A percentile compares a stretch with the other conserved stretches of the same genome.
phyloP scores from a whole-genome alignment of 2,888 invertebrate species.

The Patella depressa region DNA sequence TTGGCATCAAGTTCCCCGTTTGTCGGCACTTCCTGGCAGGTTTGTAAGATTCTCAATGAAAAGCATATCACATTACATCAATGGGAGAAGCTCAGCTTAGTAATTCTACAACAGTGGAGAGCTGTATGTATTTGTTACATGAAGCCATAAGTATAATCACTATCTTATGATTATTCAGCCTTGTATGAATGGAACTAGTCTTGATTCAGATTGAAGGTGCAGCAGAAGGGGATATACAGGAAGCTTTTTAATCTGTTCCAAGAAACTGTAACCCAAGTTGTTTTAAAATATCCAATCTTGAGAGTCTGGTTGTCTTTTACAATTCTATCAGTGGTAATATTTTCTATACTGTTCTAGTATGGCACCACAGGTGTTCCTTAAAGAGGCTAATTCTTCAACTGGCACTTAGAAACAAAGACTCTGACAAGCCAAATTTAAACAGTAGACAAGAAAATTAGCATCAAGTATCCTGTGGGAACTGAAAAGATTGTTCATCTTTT shows the following conservation, averaged over 20 bases:
- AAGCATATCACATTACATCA: constrained; percentile 5
- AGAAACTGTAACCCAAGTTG: too few relatives aligned
- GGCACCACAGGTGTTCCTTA: constrained; percentile 12
- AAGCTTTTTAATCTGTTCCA: too few relatives aligned
- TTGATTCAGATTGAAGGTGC: too few relatives aligned
- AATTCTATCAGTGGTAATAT: neutral
- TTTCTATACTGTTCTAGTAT: neutral
- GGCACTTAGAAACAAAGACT: constrained; percentile 5
- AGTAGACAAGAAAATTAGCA: constrained; percentile 6
- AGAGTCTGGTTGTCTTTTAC: too few relatives aligned
- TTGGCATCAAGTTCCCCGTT: constrained; percentile 5
- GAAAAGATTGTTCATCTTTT: too few relatives aligned
- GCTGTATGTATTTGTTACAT: neutral
- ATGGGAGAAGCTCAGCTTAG: neutral
- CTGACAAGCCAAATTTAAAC: neutral
- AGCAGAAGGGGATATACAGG: too few relatives aligned
- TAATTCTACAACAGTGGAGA: neutral
- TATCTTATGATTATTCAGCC: too few relatives aligned
- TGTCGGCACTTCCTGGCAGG: constrained; percentile 10
- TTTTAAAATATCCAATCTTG: too few relatives aligned
- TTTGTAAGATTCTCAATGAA: constrained; percentile 12
- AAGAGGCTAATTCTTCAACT: constrained; percentile 5
- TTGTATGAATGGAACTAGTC: too few relatives aligned
- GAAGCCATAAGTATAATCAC: too few relatives aligned
- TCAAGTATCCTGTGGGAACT: too few relatives aligned